phyloP scores from a whole-genome alignment of 1,140 invertebrate species.

The Drusus annulatus region DNA sequence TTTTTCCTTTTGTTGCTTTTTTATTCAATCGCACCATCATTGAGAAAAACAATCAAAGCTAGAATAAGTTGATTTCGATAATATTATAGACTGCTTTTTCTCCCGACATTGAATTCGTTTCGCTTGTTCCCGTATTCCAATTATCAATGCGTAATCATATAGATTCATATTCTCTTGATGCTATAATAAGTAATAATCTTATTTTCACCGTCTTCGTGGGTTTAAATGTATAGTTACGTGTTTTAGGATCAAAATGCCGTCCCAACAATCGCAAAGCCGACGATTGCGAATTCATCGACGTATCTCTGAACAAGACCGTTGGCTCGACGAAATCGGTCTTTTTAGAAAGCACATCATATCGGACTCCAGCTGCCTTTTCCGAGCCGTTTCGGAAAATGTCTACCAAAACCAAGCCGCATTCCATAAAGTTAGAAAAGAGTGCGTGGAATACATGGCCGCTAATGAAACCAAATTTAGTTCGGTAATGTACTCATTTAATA shows the following conservation, averaged over 20 bases:
- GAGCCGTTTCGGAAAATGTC: constrained; percentile 88
- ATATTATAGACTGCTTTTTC: too few species aligned
- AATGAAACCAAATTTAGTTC: constrained; percentile 69
- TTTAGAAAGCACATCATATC: constrained; percentile 87
- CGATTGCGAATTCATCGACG: constrained; percentile 32
- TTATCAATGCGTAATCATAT: too few species aligned
- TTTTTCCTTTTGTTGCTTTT: too few species aligned
- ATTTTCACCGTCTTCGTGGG: neutral
- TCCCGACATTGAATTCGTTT: too few species aligned
- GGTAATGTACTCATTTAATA: constrained; percentile 43
- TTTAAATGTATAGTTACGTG: neutral
- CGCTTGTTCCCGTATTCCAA: too few species aligned
- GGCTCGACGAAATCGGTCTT: constrained; percentile 82
- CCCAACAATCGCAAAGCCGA: constrained; percentile 22
- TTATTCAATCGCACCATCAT: too few species aligned
- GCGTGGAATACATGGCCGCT: constrained; percentile 79
- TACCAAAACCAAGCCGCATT: constrained; percentile 85
- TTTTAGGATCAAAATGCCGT: constrained; percentile 39
- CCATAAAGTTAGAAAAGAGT: constrained; percentile 80
- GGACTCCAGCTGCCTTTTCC: constrained; percentile 88
- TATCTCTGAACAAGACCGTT: constrained; percentile 71
- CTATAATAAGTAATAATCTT: too few species aligned
- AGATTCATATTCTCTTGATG: too few species aligned
- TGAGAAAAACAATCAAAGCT: too few species aligned
- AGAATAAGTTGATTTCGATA: too few species aligned